Base-by-base conservation (phyloP, 2,113 vertebrate species). In the Gobius niger region DNA sequence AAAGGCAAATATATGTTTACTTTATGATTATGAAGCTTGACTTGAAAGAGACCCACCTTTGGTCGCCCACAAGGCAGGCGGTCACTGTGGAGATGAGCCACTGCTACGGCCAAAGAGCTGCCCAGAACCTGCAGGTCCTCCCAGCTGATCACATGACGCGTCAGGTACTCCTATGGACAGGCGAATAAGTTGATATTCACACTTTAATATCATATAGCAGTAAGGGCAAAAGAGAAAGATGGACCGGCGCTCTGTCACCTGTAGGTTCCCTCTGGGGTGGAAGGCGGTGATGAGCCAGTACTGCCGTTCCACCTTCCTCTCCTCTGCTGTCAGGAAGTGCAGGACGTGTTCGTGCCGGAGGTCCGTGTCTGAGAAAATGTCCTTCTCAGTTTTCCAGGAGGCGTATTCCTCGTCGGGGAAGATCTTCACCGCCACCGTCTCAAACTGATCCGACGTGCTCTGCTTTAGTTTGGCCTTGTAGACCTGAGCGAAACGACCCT, bases 211-310 rank as follows among this genome's bases (percentile, higher is more conserved):
- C 16, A 52, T 18, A 2, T 24, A 10, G 4, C 2, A 1, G 24
- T 34, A 34, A 34, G 5, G 24, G 24, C 9, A 19, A 24, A 24
- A 5, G 11, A 5, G 6, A 54, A 24, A 24, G 18, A 24, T 24
- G 18, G 0, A 11, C 7, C 6, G 52, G 52, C 24, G 1, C 6
- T 46, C 11, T 40, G 73, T 68, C 57, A 90, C 88, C 82, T 89
- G 95, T 14, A 99, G 92, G 89, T 98, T 99, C 67, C 97, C 97
- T 73, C 90, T 93, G 41, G 93, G 78, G 0, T 98, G 96, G 91
- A 96, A 99, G 14, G 96, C 97, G 0, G 95, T 99, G 87, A 99
- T 96, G 70, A 99, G 87, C 97, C 97, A 99, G 50, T 96, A 96
- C 79, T 98, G 95, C 60, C 94, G 95, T 60, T 96, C 93, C 0